Evolutionary conservation across 2,797 vertebrate genomes (phyloP), one percentile per base, ranked within the genome.

Genomic region (Podarcis lilfordi): DNA sequence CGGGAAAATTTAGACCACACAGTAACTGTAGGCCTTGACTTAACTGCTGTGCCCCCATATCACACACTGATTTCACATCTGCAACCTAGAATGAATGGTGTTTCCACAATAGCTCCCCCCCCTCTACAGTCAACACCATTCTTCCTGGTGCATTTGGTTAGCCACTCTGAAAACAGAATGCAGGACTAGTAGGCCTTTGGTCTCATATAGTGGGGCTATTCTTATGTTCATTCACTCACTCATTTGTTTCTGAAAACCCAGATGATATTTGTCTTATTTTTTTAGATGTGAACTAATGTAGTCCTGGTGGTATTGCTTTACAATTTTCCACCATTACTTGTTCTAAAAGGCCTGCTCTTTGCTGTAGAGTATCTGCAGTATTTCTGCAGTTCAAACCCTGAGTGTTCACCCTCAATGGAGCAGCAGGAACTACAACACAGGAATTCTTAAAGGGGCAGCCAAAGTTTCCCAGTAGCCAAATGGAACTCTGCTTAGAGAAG

Each of bases 1-100:
- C 19, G 1, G 27, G 50, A 61, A 37, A 23, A 61, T 9, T 50
- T 11, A 17, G 29, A 29, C 1, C 0, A 0, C 27, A 37, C 74
- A 27, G 82, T 15, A 23, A 29, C 23, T 32, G 64, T 5, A 25
- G 15, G 7, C 21, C 11, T 68, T 43, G 25, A 37, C 61, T 37
- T 82, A 21, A 37, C 61, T 27, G 32, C 23, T 6, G 35, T 43
- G 35, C 25, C 35, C 32, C 25, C 11, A 11, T 27, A 25, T 11
- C 21, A 80, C n/a, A 21, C 21, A 21, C 9, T 61, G 32, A 25
- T 35, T 66, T 3, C 50, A 17, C 50, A 6, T 6, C 19, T 79
- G n/a, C 19, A 61, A 81, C n/a, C 79, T 81, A 32, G 59, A 59
- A 35, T 8, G 10, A 64, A 61, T 23, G 23, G 21, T 37, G 32